Conservation (phyloP, 1,140 invertebrate genomes). For the Cydia fagiglandana region DNA sequence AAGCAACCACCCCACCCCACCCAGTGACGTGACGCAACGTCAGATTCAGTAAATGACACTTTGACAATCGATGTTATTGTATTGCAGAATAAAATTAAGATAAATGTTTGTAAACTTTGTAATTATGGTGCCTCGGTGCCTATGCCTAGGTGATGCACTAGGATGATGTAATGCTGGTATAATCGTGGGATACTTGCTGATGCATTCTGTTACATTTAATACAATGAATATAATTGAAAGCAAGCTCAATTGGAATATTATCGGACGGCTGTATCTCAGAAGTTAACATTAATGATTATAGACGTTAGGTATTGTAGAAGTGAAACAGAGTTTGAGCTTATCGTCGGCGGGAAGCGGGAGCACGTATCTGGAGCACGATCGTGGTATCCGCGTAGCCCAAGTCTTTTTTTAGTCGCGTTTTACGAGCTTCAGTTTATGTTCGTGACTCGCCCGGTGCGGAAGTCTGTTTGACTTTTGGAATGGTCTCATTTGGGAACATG, state of each 20-base stretch:
- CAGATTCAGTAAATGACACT: too few species aligned
- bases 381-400: slow-evolving; percentile 37
- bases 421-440: slow-evolving; percentile 43
- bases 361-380: slow-evolving; percentile 44
- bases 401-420: slow-evolving; percentile 45
- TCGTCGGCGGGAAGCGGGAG: slow-evolving; percentile 53
- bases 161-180: neutral
- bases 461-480: slow-evolving; percentile 40
- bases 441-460: slow-evolving; percentile 36
- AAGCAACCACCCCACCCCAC: too few species aligned
- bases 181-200: neutral
- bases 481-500: slow-evolving; percentile 47
- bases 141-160: neutral
- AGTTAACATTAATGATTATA: too few species aligned
- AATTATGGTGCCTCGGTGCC: neutral
- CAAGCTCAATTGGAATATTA: neutral
- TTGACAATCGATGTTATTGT: slow-evolving; percentile 9
- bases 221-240: neutral
- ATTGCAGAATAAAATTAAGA: neutral
- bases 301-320: neutral
- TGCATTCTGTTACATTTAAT: neutral
- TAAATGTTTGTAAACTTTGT: slow-evolving; percentile 5
- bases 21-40: too few species aligned
- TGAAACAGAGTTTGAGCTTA: slow-evolving; percentile 46
- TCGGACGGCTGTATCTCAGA: too few species aligned